Percentiles rank a stretch among this genome's conserved stretches.
Evolutionary conservation across 2,113 vertebrate genomes (phyloP).

Genomic region (Rhabdornis inornatus): DNA sequence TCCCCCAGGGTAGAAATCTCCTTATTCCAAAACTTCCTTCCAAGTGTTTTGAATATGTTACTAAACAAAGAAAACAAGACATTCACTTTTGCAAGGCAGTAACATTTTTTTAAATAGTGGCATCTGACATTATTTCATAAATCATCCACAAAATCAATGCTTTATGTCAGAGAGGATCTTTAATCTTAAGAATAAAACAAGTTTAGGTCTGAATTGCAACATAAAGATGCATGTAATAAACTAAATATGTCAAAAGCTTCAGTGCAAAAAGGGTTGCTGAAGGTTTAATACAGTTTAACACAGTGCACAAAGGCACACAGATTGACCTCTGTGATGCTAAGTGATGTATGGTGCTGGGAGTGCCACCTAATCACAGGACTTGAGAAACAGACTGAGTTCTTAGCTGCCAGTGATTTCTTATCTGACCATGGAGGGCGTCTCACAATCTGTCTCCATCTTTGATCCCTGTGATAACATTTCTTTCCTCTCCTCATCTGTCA

Average conservation of each 20-base stretch:
- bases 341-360: background rate
- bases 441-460: background rate
- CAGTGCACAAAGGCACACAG: background rate
- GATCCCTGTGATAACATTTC: background rate
- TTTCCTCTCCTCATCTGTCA: background rate
- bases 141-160: background rate
- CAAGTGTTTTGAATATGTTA: background rate
- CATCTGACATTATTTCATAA: background rate
- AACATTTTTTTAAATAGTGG: background rate
- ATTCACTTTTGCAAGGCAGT: conserved; percentile 22
- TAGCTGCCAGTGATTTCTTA: background rate
- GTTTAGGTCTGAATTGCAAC: background rate
- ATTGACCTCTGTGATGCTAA: background rate
- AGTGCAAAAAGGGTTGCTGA: background rate
- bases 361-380: background rate
- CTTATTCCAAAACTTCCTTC: conserved; percentile 45
- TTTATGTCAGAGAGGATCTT: background rate
- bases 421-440: background rate
- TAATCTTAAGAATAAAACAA: conserved; percentile 8
- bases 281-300: background rate
- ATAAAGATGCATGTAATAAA: background rate
- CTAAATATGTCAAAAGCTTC: background rate
- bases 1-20: conserved; percentile 11
- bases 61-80: conserved; percentile 44
- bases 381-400: background rate